These are phyloP conservation scores for Ostrea edulis DNA, from an alignment of 1,140 invertebrate genomes.

Conservation along the genomic window DNA sequence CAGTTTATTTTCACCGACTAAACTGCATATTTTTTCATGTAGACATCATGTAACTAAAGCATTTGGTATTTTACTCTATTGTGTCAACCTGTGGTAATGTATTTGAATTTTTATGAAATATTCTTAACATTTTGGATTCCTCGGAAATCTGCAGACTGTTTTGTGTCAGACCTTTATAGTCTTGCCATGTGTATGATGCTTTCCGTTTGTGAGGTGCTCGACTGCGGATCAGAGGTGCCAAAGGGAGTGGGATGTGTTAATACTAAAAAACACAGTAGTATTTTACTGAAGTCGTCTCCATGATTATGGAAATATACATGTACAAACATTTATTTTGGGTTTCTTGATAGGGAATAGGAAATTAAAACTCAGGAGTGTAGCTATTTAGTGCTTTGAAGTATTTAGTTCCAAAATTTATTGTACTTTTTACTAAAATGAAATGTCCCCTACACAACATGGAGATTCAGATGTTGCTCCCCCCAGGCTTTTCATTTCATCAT, in stretches of 20 bases:
- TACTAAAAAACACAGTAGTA: too few relatives aligned
- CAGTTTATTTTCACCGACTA: constrained; percentile 3
- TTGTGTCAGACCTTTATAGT: not conserved
- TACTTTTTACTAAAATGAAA: too few relatives aligned
- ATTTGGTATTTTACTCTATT: not conserved
- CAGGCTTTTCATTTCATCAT: too few relatives aligned
- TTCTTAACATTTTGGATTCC: not conserved
- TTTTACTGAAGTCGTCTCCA: too few relatives aligned
- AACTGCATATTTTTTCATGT: not conserved
- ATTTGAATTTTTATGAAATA: not conserved
- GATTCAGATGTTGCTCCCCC: too few relatives aligned
- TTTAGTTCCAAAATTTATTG: too few relatives aligned
- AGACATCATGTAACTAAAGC: not conserved
- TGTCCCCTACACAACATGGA: too few relatives aligned
- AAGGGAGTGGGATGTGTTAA: not conserved
- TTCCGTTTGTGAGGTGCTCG: not conserved
- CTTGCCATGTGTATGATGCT: not conserved
- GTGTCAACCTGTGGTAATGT: not conserved
- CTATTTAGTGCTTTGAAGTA: too few relatives aligned
- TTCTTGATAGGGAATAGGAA: too few relatives aligned
- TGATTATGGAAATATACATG: too few relatives aligned
- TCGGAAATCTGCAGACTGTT: not conserved
- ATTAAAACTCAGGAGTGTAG: too few relatives aligned
- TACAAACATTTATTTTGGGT: too few relatives aligned
- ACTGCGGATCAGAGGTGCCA: not conserved